Conservation (phyloP, 2,888 invertebrate genomes). For the Hedya salicella region DNA sequence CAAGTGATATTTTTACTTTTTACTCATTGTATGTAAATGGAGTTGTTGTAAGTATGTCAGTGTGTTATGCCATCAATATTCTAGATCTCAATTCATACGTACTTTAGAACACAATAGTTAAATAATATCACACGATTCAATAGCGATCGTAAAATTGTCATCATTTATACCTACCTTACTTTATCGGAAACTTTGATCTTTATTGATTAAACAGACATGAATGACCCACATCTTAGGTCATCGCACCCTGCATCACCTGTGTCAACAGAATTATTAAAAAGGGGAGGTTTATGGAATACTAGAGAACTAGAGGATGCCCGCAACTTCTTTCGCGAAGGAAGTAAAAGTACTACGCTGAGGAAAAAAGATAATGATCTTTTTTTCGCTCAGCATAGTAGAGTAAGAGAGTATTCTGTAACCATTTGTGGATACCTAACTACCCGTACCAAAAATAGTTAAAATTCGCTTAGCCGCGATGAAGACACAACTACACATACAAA, state of each 20-base stretch:
- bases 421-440: no score
- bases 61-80: not conserved
- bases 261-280: conserved; percentile 12
- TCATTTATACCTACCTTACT: conserved; percentile 18
- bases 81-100: conserved; percentile 15
- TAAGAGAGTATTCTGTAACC: no score
- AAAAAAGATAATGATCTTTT: no score
- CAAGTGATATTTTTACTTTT: not conserved
- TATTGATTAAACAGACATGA: conserved; percentile 33
- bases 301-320: no score
- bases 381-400: no score
- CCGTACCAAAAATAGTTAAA: no score
- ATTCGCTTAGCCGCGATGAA: no score
- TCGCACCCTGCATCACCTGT: conserved; percentile 33
- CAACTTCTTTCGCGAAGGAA: no score
- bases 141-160: conserved; percentile 2
- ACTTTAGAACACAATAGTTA: conserved; percentile 11
- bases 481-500: no score
- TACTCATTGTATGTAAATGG: no score
- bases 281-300: conserved; percentile 1
- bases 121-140: conserved; percentile 15
- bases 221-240: conserved; percentile 35
- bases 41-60: conserved; percentile 13
- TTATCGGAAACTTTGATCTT: conserved; percentile 35
- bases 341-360: no score